phyloP scores from a whole-genome alignment of 2,888 invertebrate species.

The Sisyra terminalis region DNA sequence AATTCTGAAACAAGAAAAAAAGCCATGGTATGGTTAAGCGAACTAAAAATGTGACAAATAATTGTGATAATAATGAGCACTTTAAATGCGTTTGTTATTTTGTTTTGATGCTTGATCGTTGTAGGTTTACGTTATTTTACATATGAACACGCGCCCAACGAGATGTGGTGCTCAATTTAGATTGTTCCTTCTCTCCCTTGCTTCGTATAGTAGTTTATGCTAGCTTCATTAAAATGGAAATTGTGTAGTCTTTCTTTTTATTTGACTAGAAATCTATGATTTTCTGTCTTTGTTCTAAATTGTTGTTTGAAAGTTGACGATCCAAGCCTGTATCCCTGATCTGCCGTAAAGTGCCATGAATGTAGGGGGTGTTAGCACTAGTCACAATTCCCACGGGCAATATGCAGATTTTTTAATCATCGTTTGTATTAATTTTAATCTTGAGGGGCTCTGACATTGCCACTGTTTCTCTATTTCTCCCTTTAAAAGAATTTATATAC shows the following conservation, averaged over 20 bases:
- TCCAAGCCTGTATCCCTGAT: conserved; percentile 3
- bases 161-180: not conserved
- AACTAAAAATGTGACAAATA: too few species aligned
- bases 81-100: conserved; percentile 3
- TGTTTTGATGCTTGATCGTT: conserved; percentile 3
- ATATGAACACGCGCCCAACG: conserved; percentile 4
- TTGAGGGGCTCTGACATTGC: conserved; percentile 8
- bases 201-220: too few species aligned
- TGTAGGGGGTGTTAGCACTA: not conserved
- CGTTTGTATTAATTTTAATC: conserved; percentile 20
- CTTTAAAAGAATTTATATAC: too few species aligned
- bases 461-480: conserved; percentile 1
- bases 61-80: conserved; percentile 2
- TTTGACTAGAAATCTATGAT: too few species aligned
- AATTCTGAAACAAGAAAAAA: too few species aligned
- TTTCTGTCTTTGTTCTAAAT: too few species aligned
- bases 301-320: too few species aligned
- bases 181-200: not conserved
- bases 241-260: too few species aligned
- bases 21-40: too few species aligned
- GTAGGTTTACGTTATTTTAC: not conserved
- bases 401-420: conserved; percentile 23
- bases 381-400: conserved; percentile 12
- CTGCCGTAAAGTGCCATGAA: conserved; percentile 2
- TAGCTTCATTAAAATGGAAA: too few species aligned